Conservation (phyloP, 2,888 invertebrate species). For the Chaitophorus viminalis region DNA sequence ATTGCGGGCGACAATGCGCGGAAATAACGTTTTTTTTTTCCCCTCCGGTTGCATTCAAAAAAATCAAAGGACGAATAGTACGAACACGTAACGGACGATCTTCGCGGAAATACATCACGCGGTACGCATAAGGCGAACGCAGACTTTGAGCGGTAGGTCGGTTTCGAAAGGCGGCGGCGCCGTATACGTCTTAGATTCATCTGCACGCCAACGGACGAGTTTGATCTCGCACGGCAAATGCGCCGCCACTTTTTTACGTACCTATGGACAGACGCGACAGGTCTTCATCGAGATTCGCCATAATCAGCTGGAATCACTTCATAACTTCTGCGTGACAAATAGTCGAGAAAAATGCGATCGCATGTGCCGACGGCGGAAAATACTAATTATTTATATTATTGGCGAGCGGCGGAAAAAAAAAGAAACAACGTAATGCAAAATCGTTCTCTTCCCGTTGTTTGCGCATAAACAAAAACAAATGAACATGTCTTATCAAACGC, state of each 20-base stretch:
- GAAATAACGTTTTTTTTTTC: background rate
- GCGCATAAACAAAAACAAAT: constrained; percentile 62
- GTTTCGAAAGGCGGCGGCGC: background rate
- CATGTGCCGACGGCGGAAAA: too few relatives aligned
- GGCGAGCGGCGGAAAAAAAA: background rate
- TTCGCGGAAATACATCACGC: background rate
- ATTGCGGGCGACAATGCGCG: background rate
- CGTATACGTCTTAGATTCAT: background rate
- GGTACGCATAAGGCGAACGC: background rate
- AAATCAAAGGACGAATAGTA: background rate
- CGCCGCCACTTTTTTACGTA: constrained; percentile 12
- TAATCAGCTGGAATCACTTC: constrained; percentile 17
- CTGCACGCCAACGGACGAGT: background rate
- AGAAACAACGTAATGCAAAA: background rate
- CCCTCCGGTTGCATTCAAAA: background rate
- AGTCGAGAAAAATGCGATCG: background rate
- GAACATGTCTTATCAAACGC: constrained; percentile 41
- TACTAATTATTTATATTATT: background rate
- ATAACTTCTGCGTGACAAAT: background rate
- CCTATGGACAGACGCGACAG: constrained; percentile 54
- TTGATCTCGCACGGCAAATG: background rate
- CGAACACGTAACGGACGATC: background rate
- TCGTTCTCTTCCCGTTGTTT: constrained; percentile 36
- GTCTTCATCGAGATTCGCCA: constrained; percentile 54
- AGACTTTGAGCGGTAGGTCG: background rate